These are phyloP conservation scores for Acanthornis magna DNA, from an alignment of 2,797 vertebrate genomes.

Conservation along the genomic window DNA sequence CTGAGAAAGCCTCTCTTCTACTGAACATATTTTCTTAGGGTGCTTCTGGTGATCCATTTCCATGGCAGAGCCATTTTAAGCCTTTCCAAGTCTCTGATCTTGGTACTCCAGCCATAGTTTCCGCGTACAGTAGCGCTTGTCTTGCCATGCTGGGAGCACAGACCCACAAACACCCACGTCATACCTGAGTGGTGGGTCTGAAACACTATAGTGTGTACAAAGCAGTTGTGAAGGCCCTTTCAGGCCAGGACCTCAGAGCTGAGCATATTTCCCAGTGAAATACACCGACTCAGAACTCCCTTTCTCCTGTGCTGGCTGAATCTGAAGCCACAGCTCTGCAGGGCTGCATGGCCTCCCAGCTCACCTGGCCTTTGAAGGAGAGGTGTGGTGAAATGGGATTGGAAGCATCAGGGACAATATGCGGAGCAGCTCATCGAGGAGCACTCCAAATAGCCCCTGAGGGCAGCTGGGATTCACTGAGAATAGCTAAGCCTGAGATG, in stretches of 20 bases:
- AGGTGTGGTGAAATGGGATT: background rate
- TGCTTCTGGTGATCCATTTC: background rate
- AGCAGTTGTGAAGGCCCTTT: background rate
- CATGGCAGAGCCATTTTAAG: background rate
- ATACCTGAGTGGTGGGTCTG: background rate
- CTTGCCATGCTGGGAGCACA: background rate
- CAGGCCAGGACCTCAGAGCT: background rate
- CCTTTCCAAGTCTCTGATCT: background rate
- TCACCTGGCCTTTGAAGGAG: background rate
- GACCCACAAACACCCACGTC: accelerated
- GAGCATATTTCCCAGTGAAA: background rate
- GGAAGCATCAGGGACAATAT: background rate
- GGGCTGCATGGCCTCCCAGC: background rate
- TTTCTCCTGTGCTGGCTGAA: background rate
- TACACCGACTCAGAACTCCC: background rate
- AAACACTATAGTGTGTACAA: accelerated
- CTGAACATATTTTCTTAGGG: background rate
- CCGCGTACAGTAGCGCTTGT: background rate
- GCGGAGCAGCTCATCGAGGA: background rate
- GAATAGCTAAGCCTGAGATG: background rate
- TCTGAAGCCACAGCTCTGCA: background rate
- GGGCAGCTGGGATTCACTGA: background rate
- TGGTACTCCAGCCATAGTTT: background rate
- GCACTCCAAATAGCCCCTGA: background rate
- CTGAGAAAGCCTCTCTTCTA: background rate